Evolutionary conservation across 2,888 invertebrate species (phyloP).

Genomic region (Halictus ligatus): DNA sequence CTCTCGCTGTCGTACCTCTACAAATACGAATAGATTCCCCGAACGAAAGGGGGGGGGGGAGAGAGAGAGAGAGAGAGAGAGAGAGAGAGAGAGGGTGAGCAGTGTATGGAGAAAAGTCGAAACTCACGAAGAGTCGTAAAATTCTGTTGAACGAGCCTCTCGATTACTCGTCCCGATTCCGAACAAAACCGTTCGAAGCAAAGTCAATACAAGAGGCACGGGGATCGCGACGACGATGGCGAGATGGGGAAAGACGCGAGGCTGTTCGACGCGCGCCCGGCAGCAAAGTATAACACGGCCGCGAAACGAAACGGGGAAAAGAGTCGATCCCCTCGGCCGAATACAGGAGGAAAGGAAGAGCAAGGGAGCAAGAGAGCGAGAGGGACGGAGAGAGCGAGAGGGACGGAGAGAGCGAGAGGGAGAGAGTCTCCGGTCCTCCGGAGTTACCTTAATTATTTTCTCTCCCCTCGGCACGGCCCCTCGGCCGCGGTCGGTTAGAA

Average conservation of each 20-base stretch:
- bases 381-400: neutral
- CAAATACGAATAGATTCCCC: conserved; percentile 41
- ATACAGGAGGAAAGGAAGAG: conserved; percentile 22
- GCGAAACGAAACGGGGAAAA: neutral
- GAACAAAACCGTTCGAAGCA: conserved; percentile 26
- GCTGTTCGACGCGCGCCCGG: neutral
- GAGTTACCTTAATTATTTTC: conserved; percentile 66
- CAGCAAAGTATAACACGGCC: neutral
- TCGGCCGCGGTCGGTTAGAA: conserved; percentile 22
- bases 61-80: neutral
- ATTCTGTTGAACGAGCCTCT: conserved; percentile 30
- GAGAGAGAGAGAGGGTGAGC: neutral
- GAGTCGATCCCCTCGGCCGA: conserved; percentile 14
- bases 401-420: neutral
- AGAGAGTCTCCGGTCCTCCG: conserved; percentile 14
- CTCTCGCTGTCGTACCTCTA: conserved; percentile 1
- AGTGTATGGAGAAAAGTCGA: neutral
- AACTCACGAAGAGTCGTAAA: conserved; percentile 25
- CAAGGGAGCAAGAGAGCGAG: neutral
- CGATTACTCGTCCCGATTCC: conserved; percentile 21
- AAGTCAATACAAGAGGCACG: conserved; percentile 26
- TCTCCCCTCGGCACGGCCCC: conserved; percentile 8
- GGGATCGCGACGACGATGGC: neutral
- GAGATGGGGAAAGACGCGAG: neutral
- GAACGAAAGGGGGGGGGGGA: neutral